phyloP scores from a whole-genome alignment of 2,888 invertebrate species.

The Rhamphomyia laevipes region DNA sequence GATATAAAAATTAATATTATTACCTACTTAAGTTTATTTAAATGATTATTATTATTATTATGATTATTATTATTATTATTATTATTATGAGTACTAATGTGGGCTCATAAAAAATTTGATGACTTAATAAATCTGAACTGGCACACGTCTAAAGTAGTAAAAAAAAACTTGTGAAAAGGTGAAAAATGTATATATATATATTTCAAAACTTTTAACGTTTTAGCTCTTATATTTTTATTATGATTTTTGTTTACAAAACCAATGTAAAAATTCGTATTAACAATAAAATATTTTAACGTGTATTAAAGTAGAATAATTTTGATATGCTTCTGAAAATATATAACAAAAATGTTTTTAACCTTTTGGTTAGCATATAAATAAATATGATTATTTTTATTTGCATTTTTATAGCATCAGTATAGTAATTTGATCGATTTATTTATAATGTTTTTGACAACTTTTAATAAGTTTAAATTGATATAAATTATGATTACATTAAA shows the following conservation, averaged over 20 bases:
- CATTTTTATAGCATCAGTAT: too few relatives aligned
- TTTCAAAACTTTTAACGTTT: neutral
- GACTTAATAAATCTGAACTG: neutral
- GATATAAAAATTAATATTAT: constrained; percentile 2
- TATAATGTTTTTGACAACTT: too few relatives aligned
- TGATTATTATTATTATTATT: neutral
- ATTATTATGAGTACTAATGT: constrained; percentile 1
- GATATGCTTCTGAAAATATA: too few relatives aligned
- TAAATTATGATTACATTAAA: too few relatives aligned
- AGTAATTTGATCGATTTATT: too few relatives aligned
- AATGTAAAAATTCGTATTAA: constrained; percentile 1
- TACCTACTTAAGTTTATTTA: constrained; percentile 1
- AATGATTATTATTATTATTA: constrained; percentile 2
- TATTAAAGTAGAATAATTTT: too few relatives aligned
- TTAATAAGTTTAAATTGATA: too few relatives aligned
- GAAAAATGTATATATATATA: neutral
- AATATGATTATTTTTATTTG: too few relatives aligned
- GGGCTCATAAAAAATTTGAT: constrained; percentile 1
- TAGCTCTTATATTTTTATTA: constrained; percentile 1
- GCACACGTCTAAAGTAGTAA: constrained; percentile 2
- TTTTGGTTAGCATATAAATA: too few relatives aligned
- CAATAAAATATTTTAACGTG: neutral
- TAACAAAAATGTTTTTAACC: too few relatives aligned
- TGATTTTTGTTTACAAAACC: constrained; percentile 3
- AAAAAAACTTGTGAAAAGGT: neutral